Evolutionary conservation across 2,888 invertebrate genomes (phyloP).

Genomic region (Nipponacmea schrenckii): DNA sequence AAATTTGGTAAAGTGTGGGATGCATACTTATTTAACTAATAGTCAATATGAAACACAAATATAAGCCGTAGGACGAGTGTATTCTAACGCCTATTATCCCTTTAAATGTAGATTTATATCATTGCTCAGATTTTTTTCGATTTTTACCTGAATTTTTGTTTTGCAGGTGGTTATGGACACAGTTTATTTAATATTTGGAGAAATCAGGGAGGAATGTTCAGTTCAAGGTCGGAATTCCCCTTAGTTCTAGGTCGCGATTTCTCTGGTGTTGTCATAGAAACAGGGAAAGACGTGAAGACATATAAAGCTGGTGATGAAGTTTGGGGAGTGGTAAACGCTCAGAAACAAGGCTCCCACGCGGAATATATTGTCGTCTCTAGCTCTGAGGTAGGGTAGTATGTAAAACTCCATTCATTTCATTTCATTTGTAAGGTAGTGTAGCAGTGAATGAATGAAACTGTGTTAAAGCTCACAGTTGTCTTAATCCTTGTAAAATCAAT

Average conservation of each 20-base stretch:
- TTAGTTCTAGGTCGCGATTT: constrained; percentile 91
- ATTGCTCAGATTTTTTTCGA: no score
- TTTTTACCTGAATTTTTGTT: not conserved
- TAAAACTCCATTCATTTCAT: no score
- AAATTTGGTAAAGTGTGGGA: no score
- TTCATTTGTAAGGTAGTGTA: no score
- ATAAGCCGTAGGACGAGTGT: no score
- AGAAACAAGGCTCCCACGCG: constrained; percentile 83
- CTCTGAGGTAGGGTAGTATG: constrained; percentile 45
- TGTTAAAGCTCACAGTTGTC: no score
- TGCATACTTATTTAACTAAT: no score
- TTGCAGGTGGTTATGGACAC: constrained; percentile 83
- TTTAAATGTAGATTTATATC: no score
- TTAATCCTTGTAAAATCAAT: no score
- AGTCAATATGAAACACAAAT: no score
- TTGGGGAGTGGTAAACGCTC: constrained; percentile 82
- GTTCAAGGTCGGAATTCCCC: constrained; percentile 78
- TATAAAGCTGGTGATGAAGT: constrained; percentile 82
- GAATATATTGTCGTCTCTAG: constrained; percentile 76
- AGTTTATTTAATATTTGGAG: constrained; percentile 76
- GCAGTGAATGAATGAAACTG: no score
- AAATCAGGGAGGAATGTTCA: constrained; percentile 30
- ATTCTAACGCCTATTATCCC: no score
- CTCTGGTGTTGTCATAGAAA: constrained; percentile 79
- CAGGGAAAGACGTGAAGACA: constrained; percentile 60